A percentile compares a stretch with the other conserved stretches of the same genome.
Evolutionary conservation across 1,140 invertebrate genomes (phyloP).

Genomic region (Sminthurinus signatus): DNA sequence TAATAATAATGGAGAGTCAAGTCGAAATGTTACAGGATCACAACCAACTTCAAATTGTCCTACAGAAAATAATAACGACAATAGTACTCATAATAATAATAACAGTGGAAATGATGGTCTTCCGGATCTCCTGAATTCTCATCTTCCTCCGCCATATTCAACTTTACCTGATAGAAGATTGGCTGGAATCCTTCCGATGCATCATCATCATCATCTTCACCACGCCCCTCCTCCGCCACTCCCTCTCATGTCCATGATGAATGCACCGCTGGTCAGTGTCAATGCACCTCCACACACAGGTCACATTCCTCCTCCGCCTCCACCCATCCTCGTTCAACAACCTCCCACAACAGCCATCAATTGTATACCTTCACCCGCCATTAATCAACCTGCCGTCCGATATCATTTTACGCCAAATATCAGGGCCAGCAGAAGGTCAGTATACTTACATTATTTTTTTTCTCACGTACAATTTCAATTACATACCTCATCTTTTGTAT

Average conservation of each 20-base stretch:
- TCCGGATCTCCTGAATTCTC: constrained; percentile 51
- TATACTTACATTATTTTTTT: too few relatives aligned
- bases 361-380: constrained; percentile 16
- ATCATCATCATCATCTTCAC: too few relatives aligned
- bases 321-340: neutral
- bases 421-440: constrained; percentile 31
- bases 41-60: neutral
- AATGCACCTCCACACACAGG: constrained; percentile 7
- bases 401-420: constrained; percentile 25
- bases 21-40: neutral
- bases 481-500: too few relatives aligned
- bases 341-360: neutral
- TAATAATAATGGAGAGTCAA: neutral
- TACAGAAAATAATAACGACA: neutral
- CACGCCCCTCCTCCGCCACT: constrained; percentile 1
- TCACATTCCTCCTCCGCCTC: constrained; percentile 3
- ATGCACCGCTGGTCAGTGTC: too few relatives aligned
- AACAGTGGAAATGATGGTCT: constrained; percentile 42
- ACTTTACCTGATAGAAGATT: constrained; percentile 43
- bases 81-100: neutral
- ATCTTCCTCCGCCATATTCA: constrained; percentile 50
- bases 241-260: too few relatives aligned
- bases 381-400: constrained; percentile 23
- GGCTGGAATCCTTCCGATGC: constrained; percentile 34
- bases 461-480: too few relatives aligned